These are phyloP conservation scores for Agrilus biguttatus DNA, from an alignment of 2,888 invertebrate species.

Conservation along the genomic window DNA sequence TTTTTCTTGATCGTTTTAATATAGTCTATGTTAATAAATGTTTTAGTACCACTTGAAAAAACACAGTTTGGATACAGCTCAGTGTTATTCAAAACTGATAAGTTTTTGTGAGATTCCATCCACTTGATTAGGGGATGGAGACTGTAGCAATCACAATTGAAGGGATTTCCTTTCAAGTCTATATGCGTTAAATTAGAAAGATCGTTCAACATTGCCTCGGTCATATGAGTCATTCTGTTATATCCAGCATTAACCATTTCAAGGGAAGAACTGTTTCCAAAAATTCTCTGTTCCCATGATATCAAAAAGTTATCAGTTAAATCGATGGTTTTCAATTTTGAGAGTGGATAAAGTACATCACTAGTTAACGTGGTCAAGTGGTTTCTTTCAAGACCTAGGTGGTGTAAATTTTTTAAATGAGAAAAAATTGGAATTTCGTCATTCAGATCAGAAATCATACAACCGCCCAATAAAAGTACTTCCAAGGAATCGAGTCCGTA, in stretches of 20 bases:
- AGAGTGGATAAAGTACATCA: constrained; percentile 32
- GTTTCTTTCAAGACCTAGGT: constrained; percentile 37
- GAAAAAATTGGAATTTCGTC: constrained; percentile 36
- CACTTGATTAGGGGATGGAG: constrained; percentile 33
- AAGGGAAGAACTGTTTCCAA: constrained; percentile 32
- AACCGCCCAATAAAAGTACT: constrained; percentile 35
- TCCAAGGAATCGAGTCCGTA: constrained; percentile 35
- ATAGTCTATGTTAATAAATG: constrained; percentile 15
- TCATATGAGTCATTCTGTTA: constrained; percentile 42
- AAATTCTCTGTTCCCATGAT: constrained; percentile 39
- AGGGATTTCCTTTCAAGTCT: constrained; percentile 38
- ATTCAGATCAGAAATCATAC: constrained; percentile 32
- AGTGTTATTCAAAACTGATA: not conserved
- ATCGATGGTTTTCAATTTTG: constrained; percentile 33
- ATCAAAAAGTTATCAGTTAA: constrained; percentile 37
- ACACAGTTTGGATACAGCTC: constrained; percentile 10
- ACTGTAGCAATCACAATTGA: constrained; percentile 38
- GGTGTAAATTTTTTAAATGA: constrained; percentile 35
- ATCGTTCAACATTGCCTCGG: constrained; percentile 42
- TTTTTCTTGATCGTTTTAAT: constrained; percentile 10
- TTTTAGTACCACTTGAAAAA: constrained; percentile 13
- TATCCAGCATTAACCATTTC: constrained; percentile 30
- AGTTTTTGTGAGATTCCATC: constrained; percentile 30
- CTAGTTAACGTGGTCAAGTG: constrained; percentile 31
- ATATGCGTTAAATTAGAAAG: constrained; percentile 33